A percentile compares a stretch with the other conserved stretches of the same genome.
Conservation (phyloP, 1,140 invertebrate genomes). For the Drusus annulatus region DNA sequence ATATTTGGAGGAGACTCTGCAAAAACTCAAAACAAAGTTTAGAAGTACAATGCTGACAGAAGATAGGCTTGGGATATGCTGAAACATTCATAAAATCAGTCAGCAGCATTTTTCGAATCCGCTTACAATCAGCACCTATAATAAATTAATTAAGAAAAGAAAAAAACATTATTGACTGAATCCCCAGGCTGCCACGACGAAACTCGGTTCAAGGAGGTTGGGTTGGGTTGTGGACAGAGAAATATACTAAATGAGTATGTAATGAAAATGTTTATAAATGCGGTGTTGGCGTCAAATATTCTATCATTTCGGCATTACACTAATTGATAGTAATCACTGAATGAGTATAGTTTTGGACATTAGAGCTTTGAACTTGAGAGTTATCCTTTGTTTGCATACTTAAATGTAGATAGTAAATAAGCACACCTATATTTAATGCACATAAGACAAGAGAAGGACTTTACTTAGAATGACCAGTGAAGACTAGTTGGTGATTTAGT, state of each 20-base stretch:
- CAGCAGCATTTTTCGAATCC: background rate
- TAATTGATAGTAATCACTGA: background rate
- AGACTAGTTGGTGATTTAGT: constrained; percentile 42
- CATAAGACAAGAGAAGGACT: background rate
- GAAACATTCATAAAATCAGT: background rate
- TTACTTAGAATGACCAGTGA: constrained; percentile 12
- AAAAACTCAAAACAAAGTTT: too few relatives aligned
- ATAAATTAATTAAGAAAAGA: background rate
- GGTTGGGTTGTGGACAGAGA: background rate
- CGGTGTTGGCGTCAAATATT: constrained; percentile 7
- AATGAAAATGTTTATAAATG: background rate
- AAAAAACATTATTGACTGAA: background rate
- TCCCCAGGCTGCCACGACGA: background rate
- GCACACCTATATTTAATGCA: background rate
- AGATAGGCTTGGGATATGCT: background rate
- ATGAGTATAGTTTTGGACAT: constrained; percentile 18
- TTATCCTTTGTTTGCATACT: constrained; percentile 2
- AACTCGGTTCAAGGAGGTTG: background rate
- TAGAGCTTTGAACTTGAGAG: background rate
- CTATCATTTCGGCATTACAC: background rate
- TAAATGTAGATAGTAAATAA: constrained; percentile 17
- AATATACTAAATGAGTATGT: background rate
- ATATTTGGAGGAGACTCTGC: too few relatives aligned
- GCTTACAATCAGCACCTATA: background rate
- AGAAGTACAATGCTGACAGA: too few relatives aligned